Evolutionary conservation across 1,140 invertebrate genomes (phyloP).

Genomic region (Sminthurinus signatus): DNA sequence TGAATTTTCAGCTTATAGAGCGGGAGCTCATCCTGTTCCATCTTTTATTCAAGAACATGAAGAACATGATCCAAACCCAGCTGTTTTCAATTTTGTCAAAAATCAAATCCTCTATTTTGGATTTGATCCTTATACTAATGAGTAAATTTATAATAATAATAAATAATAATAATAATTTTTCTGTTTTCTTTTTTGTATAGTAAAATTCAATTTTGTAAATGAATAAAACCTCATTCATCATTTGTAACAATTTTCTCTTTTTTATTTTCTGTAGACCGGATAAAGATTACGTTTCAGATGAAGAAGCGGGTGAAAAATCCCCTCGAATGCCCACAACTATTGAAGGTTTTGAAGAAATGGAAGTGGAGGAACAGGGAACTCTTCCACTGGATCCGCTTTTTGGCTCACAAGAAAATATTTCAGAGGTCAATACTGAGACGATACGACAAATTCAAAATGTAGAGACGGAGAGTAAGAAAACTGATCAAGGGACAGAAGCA

Average conservation of each 20-base stretch:
- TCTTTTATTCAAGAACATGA: neutral
- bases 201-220: too few relatives aligned
- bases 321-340: slow-evolving; percentile 5
- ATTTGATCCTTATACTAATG: neutral
- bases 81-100: slow-evolving; percentile 1
- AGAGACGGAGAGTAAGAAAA: too few relatives aligned
- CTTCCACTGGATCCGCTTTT: neutral
- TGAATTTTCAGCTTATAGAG: neutral
- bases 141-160: neutral
- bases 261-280: neutral
- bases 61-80: neutral
- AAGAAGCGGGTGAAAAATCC: neutral
- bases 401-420: neutral
- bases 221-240: too few relatives aligned
- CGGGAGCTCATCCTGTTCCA: neutral
- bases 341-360: neutral
- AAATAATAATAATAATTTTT: neutral
- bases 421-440: neutral
- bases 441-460: neutral
- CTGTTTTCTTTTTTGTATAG: neutral
- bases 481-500: neutral
- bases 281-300: neutral
- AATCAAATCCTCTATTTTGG: slow-evolving; percentile 10
- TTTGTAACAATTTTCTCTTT: neutral
- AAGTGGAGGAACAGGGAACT: neutral